These are phyloP conservation scores for Fragum whitleyi DNA, from an alignment of 2,888 invertebrate species.

Conservation along the genomic window DNA sequence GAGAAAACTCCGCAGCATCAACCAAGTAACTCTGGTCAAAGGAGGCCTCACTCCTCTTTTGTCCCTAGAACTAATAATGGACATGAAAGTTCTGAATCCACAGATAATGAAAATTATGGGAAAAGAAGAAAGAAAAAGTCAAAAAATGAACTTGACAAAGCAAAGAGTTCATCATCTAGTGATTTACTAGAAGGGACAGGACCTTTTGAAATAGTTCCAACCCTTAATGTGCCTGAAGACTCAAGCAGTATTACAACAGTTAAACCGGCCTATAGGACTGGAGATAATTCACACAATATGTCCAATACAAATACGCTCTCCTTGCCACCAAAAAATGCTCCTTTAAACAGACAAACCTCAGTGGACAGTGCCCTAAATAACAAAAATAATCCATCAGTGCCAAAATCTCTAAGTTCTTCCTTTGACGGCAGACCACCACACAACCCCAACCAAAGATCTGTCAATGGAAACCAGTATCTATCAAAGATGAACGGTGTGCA, in stretches of 20 bases:
- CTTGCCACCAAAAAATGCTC: slow-evolving; percentile 22
- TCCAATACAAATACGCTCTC: slow-evolving; percentile 6
- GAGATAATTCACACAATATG: background rate
- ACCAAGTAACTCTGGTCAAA: slow-evolving; percentile 30
- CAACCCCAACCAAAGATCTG: background rate
- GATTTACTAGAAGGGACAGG: slow-evolving; percentile 59
- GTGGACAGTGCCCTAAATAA: slow-evolving; percentile 15
- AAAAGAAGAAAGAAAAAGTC: slow-evolving; percentile 64
- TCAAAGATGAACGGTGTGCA: slow-evolving; percentile 33
- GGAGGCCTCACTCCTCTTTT: slow-evolving; percentile 53
- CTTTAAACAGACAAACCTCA: slow-evolving; percentile 29
- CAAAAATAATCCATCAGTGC: background rate
- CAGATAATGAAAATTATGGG: slow-evolving; percentile 76
- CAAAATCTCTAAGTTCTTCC: slow-evolving; percentile 20
- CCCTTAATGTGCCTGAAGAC: background rate
- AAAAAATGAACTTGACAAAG: slow-evolving; percentile 74
- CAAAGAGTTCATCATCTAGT: slow-evolving; percentile 78
- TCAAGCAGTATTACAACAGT: background rate
- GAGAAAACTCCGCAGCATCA: slow-evolving; percentile 40
- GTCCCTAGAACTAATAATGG: slow-evolving; percentile 35
- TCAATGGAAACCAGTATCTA: slow-evolving; percentile 1
- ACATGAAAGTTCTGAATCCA: slow-evolving; percentile 77
- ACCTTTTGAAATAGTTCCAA: slow-evolving; percentile 9
- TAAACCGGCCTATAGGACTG: background rate
- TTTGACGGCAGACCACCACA: slow-evolving; percentile 11